These are phyloP conservation scores for Thermophis baileyi DNA, from an alignment of 2,113 vertebrate species.

Conservation along the genomic window DNA sequence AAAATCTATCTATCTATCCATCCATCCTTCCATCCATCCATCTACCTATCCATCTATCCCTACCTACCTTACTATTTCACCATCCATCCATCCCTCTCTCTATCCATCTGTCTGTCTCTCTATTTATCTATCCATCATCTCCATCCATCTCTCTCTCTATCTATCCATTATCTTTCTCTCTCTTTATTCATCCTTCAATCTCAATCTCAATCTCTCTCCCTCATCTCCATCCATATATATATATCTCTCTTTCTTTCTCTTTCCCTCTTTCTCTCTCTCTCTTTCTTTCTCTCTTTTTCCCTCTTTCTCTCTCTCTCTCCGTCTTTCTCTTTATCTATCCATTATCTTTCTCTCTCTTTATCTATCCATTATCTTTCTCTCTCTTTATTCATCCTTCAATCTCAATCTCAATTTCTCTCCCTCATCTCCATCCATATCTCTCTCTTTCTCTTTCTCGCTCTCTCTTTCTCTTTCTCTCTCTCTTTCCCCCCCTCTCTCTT, in stretches of 20 bases:
- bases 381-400: too few relatives aligned
- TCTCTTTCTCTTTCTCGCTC: neutral
- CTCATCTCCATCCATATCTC: neutral
- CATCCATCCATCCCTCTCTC: neutral
- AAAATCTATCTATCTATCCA: neutral
- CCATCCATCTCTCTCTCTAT: too few relatives aligned
- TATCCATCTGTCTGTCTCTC: too few relatives aligned
- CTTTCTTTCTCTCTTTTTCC: neutral
- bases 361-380: too few relatives aligned
- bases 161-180: too few relatives aligned
- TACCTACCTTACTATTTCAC: too few relatives aligned
- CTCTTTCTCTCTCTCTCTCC: neutral
- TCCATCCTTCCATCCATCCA: too few relatives aligned
- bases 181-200: too few relatives aligned
- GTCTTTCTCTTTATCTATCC: neutral
- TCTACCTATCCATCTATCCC: too few relatives aligned
- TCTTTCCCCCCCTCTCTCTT: accelerated
- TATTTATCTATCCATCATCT: too few relatives aligned
- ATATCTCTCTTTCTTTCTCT: neutral
- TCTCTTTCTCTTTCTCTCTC: neutral
- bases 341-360: too few relatives aligned
- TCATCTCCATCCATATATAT: neutral
- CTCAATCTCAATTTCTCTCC: neutral
- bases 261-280: too few relatives aligned
- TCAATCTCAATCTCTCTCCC: neutral